Conservation (phyloP, 2,113 vertebrate genomes). For the Electrona antarctica region DNA sequence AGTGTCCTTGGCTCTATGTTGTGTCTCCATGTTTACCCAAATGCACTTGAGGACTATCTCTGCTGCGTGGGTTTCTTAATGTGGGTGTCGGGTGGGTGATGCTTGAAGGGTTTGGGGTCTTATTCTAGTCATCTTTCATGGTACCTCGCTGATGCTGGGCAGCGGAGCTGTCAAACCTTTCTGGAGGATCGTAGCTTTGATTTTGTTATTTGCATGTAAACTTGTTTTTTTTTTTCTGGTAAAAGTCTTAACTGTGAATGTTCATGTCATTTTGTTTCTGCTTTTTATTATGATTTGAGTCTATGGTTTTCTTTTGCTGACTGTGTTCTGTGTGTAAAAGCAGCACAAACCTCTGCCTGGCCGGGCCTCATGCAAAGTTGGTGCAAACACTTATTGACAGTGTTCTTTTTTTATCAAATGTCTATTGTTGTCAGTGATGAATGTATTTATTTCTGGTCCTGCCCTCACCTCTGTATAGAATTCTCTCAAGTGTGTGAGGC, state of each 20-base stretch:
- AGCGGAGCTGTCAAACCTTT: constrained; percentile 41
- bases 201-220: constrained; percentile 67
- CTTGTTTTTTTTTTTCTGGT: constrained; percentile 62
- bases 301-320: constrained; percentile 39
- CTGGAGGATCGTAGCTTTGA: constrained; percentile 62
- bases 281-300: constrained; percentile 42
- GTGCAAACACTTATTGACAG: constrained; percentile 97
- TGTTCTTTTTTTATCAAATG: constrained; percentile 96
- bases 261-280: constrained; percentile 56
- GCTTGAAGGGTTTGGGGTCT: constrained; percentile 37
- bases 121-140: constrained; percentile 27
- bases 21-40: constrained; percentile 63
- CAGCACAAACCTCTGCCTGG: constrained; percentile 79
- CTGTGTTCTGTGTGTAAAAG: constrained; percentile 67
- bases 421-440: constrained; percentile 94
- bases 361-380: constrained; percentile 89
- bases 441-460: constrained; percentile 98
- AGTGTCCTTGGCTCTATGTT: constrained; percentile 57
- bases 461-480: constrained; percentile 86
- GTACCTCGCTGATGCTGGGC: constrained; percentile 60
- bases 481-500: constrained; percentile 79
- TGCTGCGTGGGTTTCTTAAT: constrained; percentile 57
- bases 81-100: constrained; percentile 39
- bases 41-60: constrained; percentile 62
- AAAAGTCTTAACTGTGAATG: constrained; percentile 78